Conservation (phyloP, 2,113 vertebrate genomes). For the Sebastes schlegelii region DNA sequence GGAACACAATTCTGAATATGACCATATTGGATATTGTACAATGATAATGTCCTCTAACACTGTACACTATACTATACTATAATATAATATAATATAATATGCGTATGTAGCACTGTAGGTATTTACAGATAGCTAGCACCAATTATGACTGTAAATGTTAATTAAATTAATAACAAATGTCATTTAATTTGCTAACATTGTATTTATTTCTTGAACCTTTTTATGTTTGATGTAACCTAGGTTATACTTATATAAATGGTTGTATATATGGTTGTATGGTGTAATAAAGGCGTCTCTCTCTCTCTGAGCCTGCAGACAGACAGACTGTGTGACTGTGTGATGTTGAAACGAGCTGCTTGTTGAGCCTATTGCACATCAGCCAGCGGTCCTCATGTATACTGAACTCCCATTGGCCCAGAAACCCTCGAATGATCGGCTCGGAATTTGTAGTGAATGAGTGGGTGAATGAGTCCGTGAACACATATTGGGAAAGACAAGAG, state of each 20-base stretch:
- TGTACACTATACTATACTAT: background rate
- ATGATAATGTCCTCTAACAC: background rate
- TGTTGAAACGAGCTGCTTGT: slow-evolving; percentile 37
- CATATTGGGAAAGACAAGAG: slow-evolving; percentile 10
- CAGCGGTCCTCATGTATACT: slow-evolving; percentile 39
- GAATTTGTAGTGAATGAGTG: slow-evolving; percentile 67
- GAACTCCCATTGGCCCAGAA: slow-evolving; percentile 67
- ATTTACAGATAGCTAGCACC: too few relatives aligned
- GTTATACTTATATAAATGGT: too few relatives aligned
- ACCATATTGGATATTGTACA: background rate
- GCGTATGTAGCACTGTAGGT: too few relatives aligned
- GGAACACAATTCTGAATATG: background rate
- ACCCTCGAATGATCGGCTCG: slow-evolving; percentile 80
- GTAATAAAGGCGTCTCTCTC: background rate
- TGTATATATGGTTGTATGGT: too few relatives aligned
- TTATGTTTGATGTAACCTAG: too few relatives aligned
- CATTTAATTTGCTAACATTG: too few relatives aligned
- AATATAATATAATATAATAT: background rate
- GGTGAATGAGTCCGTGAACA: slow-evolving; percentile 47
- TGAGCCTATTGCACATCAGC: slow-evolving; percentile 55
- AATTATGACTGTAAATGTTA: too few relatives aligned
- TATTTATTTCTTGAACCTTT: too few relatives aligned
- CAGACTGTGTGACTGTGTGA: background rate
- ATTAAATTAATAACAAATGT: too few relatives aligned
- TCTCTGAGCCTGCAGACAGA: slow-evolving; percentile 9